Conservation (phyloP, 1,140 invertebrate genomes). For the Proctacanthus coquilletti region DNA sequence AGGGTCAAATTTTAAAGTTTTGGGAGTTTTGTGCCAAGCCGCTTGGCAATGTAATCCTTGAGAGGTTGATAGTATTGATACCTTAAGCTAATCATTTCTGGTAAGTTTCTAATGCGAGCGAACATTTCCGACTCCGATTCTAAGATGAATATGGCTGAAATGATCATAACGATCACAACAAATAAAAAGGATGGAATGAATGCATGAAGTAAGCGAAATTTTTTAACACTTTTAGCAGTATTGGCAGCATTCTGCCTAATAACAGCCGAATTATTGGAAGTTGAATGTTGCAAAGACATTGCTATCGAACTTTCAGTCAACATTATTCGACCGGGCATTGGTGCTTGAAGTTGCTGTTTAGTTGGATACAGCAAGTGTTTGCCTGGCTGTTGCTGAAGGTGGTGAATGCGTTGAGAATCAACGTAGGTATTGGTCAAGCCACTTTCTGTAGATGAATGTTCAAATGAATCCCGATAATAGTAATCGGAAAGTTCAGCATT, state of each 20-base stretch:
- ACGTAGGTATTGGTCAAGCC: constrained; percentile 33
- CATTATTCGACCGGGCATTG: no score
- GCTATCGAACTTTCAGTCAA: not conserved
- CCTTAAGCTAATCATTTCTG: constrained; percentile 60
- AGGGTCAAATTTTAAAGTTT: no score
- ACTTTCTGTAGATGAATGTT: constrained; percentile 47
- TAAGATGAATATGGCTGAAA: constrained; percentile 49
- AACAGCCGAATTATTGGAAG: constrained; percentile 8
- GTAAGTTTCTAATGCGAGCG: constrained; percentile 50
- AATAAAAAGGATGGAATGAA: constrained; percentile 57
- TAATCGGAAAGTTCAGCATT: constrained; percentile 34
- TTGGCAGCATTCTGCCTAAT: constrained; percentile 10
- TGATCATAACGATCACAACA: constrained; percentile 45
- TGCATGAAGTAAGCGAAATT: constrained; percentile 45
- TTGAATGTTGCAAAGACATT: constrained; percentile 1
- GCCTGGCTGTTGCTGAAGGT: constrained; percentile 28
- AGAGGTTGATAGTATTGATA: constrained; percentile 69
- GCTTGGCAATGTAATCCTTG: constrained; percentile 48
- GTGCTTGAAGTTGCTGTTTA: constrained; percentile 15
- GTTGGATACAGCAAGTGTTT: constrained; percentile 25
- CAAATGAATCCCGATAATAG: constrained; percentile 56
- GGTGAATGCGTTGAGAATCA: constrained; percentile 30
- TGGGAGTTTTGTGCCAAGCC: constrained; percentile 12
- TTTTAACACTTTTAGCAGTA: constrained; percentile 21
- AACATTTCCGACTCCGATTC: constrained; percentile 59